Percentiles rank a stretch among this genome's conserved stretches.
Evolutionary conservation across 2,888 invertebrate genomes (phyloP).

Genomic region (Myathropa florea): DNA sequence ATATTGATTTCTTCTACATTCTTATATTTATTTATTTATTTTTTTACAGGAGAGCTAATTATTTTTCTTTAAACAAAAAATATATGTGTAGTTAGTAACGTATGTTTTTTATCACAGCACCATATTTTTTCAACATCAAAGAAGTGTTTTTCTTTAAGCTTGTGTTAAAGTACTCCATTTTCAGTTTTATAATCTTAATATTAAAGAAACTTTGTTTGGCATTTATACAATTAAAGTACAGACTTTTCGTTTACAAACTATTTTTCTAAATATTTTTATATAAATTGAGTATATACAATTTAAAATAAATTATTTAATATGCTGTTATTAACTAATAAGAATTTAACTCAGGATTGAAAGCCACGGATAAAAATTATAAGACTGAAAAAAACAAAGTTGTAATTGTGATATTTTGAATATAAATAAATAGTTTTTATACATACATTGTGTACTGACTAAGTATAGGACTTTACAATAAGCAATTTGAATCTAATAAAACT

Average conservation of each 20-base stretch:
- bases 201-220: conserved; percentile 11
- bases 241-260: background rate
- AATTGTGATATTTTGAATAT: conserved; percentile 52
- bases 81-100: conserved; percentile 57
- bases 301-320: background rate
- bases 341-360: conserved; percentile 37
- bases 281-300: background rate
- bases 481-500: background rate
- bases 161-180: conserved; percentile 54
- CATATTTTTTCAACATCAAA: conserved; percentile 45
- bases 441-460: conserved; percentile 34
- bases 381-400: conserved; percentile 61
- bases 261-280: background rate
- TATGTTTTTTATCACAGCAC: conserved; percentile 55
- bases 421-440: conserved; percentile 38
- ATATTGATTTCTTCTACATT: conserved; percentile 53
- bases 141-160: conserved; percentile 43
- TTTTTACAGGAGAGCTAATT: conserved; percentile 73
- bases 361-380: conserved; percentile 51
- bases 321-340: background rate
- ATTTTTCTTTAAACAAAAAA: conserved; percentile 72
- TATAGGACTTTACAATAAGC: background rate
- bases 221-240: conserved; percentile 6
- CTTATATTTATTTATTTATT: conserved; percentile 68
- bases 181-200: conserved; percentile 60